These are phyloP conservation scores for Cephus rjabovi DNA, from an alignment of 2,888 invertebrate species.

Conservation along the genomic window DNA sequence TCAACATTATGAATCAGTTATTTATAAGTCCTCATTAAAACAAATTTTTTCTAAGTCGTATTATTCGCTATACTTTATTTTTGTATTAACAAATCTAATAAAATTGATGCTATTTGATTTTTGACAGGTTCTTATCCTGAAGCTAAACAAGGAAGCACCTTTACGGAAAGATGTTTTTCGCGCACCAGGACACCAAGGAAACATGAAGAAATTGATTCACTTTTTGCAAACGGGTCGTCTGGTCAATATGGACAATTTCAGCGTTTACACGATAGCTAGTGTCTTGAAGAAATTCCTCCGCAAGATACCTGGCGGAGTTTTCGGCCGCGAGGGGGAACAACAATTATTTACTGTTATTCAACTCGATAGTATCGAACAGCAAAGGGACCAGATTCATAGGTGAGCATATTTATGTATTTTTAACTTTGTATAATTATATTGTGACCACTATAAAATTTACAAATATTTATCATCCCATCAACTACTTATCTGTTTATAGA, in stretches of 20 bases:
- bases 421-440: neutral
- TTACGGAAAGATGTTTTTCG: slow-evolving; percentile 93
- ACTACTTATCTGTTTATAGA: slow-evolving; percentile 69
- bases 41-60: neutral
- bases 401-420: slow-evolving; percentile 63
- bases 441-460: neutral
- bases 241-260: slow-evolving; percentile 94
- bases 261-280: slow-evolving; percentile 97
- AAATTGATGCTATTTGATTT: slow-evolving; percentile 14
- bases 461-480: neutral
- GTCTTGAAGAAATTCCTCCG: slow-evolving; percentile 97
- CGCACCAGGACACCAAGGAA: slow-evolving; percentile 94
- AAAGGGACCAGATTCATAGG: slow-evolving; percentile 94
- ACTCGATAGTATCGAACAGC: slow-evolving; percentile 82
- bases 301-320: slow-evolving; percentile 96
- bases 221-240: slow-evolving; percentile 90
- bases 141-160: slow-evolving; percentile 95
- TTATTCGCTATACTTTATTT: neutral
- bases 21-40: neutral
- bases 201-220: slow-evolving; percentile 93
- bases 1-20: neutral
- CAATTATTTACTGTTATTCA: slow-evolving; percentile 90
- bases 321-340: slow-evolving; percentile 92
- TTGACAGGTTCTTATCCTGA: slow-evolving; percentile 88
- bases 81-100: no score